Percentiles rank a stretch among this genome's conserved stretches.
These are phyloP conservation scores for Syndactyla subalaris DNA, from an alignment of 2,797 vertebrate species.

Conservation along the genomic window DNA sequence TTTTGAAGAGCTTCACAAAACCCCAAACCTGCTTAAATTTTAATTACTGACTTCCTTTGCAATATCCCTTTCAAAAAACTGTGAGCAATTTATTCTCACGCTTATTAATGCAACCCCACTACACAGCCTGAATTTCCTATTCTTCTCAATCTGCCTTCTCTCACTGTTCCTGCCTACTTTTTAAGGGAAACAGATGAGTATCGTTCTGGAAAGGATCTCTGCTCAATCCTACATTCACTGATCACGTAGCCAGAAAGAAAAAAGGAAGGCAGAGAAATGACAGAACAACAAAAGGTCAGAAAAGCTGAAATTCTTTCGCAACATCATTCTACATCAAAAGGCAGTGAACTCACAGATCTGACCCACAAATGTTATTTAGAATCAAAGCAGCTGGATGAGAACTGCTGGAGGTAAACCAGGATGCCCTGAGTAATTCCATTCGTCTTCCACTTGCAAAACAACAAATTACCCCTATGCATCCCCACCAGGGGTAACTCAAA, in stretches of 20 bases:
- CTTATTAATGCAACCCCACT: background rate
- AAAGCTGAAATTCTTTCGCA: background rate
- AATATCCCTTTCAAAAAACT: background rate
- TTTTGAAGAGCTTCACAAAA: background rate
- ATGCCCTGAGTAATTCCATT: background rate
- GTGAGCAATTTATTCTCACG: background rate
- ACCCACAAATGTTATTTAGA: background rate
- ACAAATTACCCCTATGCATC: background rate
- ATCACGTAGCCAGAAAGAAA: background rate
- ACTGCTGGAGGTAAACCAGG: slow-evolving; percentile 15
- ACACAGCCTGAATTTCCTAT: background rate
- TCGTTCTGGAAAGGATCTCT: background rate
- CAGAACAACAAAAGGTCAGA: background rate
- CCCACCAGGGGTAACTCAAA: background rate
- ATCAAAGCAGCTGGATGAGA: slow-evolving; percentile 13
- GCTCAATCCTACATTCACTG: background rate
- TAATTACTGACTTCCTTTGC: background rate
- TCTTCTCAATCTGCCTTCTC: background rate
- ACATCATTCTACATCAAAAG: background rate
- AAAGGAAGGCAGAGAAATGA: background rate
- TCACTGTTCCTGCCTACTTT: background rate
- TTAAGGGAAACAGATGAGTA: background rate
- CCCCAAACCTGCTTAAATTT: background rate
- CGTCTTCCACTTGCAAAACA: background rate
- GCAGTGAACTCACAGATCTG: background rate